Conservation (phyloP, 2,113 vertebrate genomes). For the Tympanuchus pallidicinctus region DNA sequence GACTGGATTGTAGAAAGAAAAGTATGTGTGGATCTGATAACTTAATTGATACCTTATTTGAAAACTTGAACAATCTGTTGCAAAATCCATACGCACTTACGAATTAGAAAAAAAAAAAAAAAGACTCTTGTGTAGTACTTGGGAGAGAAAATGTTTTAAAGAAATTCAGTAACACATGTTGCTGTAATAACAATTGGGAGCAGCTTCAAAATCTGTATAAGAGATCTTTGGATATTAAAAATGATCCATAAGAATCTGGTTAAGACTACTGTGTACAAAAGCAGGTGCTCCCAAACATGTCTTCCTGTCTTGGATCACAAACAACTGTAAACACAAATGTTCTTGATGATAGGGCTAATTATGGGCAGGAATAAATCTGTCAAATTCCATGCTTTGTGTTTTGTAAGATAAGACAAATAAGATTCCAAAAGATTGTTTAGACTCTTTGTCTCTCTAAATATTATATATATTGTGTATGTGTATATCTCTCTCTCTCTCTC, state of each 20-base stretch:
- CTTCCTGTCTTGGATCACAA: not conserved
- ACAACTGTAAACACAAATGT: not conserved
- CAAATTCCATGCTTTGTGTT: not conserved
- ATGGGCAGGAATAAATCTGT: not conserved
- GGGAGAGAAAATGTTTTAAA: not conserved
- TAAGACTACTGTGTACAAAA: not conserved
- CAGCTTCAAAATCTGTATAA: not conserved
- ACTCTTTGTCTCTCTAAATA: not conserved
- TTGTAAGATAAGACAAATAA: not conserved
- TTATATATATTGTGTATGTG: not conserved
- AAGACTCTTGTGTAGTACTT: not conserved
- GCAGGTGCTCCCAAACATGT: not conserved
- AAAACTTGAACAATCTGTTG: conserved; percentile 20
- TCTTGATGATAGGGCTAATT: not conserved
- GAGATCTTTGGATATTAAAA: not conserved
- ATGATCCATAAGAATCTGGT: not conserved
- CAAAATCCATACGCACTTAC: not conserved
- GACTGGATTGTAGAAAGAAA: not conserved
- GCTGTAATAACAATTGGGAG: not conserved
- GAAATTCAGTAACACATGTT: not conserved
- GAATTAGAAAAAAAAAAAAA: not conserved
- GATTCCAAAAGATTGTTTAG: not conserved
- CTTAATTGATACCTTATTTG: conserved; percentile 7
- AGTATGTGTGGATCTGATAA: not conserved
- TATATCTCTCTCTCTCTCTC: not conserved